These are phyloP conservation scores for Neodontobutis hainanensis DNA, from an alignment of 2,113 vertebrate genomes.

Conservation along the genomic window DNA sequence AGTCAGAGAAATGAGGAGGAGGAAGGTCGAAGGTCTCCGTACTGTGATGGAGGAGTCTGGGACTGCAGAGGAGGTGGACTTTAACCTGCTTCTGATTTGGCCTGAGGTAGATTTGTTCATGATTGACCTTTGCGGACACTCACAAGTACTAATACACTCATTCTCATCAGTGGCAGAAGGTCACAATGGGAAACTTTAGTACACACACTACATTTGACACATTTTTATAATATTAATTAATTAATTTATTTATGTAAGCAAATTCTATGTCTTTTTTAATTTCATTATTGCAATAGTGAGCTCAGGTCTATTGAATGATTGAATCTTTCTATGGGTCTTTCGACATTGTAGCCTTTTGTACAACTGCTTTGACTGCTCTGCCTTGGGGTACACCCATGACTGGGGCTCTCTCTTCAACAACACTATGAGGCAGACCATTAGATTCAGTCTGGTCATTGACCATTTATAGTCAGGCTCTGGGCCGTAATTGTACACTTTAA, in stretches of 20 bases:
- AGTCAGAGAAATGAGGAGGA: slow-evolving; percentile 4
- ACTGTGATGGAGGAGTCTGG: slow-evolving; percentile 11
- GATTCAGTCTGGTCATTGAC: slow-evolving; percentile 35
- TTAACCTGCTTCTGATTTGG: slow-evolving; percentile 42
- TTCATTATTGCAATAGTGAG: too few relatives aligned
- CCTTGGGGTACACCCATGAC: neutral
- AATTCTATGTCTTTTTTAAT: too few relatives aligned
- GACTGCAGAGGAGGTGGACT: slow-evolving; percentile 6
- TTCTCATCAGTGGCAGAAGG: neutral
- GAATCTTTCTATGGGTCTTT: neutral
- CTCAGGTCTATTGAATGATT: too few relatives aligned
- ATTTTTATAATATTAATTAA: too few relatives aligned
- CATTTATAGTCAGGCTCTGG: slow-evolving; percentile 26
- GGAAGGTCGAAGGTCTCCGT: slow-evolving; percentile 22
- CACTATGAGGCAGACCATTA: slow-evolving; percentile 30
- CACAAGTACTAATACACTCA: neutral
- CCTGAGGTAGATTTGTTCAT: slow-evolving; percentile 34
- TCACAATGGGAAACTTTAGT: neutral
- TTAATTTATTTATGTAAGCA: too few relatives aligned
- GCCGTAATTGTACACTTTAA: slow-evolving; percentile 40
- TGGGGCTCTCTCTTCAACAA: slow-evolving; percentile 16
- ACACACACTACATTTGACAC: neutral
- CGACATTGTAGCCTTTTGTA: neutral
- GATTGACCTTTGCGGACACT: slow-evolving; percentile 30
- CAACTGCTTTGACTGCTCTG: neutral